Conservation (phyloP, 1,140 invertebrate genomes). For the Mamestra configurata region DNA sequence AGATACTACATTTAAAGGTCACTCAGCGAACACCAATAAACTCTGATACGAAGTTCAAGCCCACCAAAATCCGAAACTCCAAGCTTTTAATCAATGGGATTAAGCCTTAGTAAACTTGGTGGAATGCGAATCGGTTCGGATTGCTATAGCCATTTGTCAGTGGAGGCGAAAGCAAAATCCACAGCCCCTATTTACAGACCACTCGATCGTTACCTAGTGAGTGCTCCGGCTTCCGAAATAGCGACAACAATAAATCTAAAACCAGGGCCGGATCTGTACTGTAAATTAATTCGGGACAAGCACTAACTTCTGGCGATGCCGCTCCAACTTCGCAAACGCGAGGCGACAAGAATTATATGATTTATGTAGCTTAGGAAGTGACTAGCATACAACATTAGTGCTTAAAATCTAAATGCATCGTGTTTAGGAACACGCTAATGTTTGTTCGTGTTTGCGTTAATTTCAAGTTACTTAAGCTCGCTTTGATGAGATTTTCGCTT, state of each 20-base stretch:
- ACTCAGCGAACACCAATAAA: constrained; percentile 21
- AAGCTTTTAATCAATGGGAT: constrained; percentile 64
- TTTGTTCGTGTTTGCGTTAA: constrained; percentile 16
- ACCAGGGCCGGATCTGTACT: constrained; percentile 38
- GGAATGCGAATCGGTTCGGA: constrained; percentile 47
- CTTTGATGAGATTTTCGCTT: constrained; percentile 19
- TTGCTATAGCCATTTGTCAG: constrained; percentile 64
- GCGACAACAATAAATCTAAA: constrained; percentile 51
- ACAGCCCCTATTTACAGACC: constrained; percentile 63
- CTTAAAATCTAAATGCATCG: constrained; percentile 41
- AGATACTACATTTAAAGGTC: constrained; percentile 18
- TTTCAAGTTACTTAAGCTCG: constrained; percentile 12
- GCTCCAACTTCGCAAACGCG: constrained; percentile 23
- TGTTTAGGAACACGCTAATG: constrained; percentile 20
- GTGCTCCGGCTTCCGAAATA: constrained; percentile 54
- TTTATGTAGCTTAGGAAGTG: constrained; percentile 31
- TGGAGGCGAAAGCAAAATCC: constrained; percentile 61
- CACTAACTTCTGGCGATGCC: constrained; percentile 19
- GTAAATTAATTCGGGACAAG: constrained; percentile 43
- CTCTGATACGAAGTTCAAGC: constrained; percentile 43
- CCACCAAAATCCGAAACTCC: constrained; percentile 40
- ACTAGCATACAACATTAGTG: constrained; percentile 39
- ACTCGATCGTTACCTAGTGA: constrained; percentile 59
- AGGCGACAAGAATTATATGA: constrained; percentile 39
- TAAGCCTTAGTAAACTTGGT: constrained; percentile 51